Conservation (phyloP, 2,797 vertebrate genomes). For the Carcharodon carcharias region DNA sequence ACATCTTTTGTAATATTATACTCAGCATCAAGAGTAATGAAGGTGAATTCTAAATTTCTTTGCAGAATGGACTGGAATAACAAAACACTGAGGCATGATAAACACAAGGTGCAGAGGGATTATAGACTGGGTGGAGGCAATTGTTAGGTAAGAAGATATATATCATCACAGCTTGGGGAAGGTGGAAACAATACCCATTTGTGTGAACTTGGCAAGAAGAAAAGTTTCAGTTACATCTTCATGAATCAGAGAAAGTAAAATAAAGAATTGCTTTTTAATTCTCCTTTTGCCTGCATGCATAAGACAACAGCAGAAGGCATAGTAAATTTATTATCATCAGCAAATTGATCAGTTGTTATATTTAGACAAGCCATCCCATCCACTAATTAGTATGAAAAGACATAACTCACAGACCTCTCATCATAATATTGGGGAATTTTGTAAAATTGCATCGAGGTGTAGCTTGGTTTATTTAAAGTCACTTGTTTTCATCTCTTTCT, state of each 20-base stretch:
- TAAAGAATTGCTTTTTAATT: background rate
- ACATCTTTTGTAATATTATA: background rate
- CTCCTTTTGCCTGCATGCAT: background rate
- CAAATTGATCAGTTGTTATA: background rate
- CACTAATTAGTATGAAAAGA: background rate
- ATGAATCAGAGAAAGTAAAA: background rate
- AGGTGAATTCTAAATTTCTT: background rate
- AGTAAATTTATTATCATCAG: background rate
- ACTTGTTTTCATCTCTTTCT: slow-evolving; percentile 10
- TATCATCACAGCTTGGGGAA: background rate
- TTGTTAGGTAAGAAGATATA: background rate
- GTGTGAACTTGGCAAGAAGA: background rate
- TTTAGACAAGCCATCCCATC: background rate
- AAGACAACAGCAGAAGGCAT: background rate
- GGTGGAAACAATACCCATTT: background rate
- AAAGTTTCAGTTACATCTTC: background rate
- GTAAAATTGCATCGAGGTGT: background rate
- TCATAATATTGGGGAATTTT: background rate
- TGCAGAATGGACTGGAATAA: background rate
- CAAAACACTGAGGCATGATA: background rate
- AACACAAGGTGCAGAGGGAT: background rate
- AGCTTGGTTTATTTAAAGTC: background rate
- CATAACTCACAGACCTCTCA: background rate
- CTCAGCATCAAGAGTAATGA: background rate
- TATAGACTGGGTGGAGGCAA: background rate